Evolutionary conservation across 2,113 vertebrate genomes (phyloP).

Genomic region (Narcine bancroftii): DNA sequence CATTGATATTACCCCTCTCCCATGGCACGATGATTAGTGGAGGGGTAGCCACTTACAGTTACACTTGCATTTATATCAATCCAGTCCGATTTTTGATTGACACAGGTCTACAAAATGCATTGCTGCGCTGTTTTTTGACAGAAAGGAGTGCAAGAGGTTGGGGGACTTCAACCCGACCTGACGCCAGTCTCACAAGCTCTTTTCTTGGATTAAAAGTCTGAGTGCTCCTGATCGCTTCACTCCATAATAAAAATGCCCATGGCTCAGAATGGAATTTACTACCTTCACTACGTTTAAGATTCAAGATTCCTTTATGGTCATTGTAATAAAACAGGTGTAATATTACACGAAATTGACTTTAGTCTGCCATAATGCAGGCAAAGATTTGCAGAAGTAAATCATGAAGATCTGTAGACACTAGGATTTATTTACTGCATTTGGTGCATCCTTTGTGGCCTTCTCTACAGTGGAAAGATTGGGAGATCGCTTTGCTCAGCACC

Average conservation of each 20-base stretch:
- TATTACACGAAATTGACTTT: no score
- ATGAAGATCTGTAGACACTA: no score
- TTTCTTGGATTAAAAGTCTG: not conserved
- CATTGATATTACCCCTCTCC: not conserved
- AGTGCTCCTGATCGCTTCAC: not conserved
- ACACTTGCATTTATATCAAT: not conserved
- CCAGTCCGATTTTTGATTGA: not conserved
- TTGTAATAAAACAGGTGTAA: no score
- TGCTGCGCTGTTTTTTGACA: not conserved
- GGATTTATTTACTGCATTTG: no score
- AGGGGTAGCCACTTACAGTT: not conserved
- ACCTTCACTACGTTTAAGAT: not conserved
- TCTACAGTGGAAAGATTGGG: no score
- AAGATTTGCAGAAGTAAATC: no score
- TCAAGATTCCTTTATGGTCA: no score
- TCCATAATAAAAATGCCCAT: not conserved
- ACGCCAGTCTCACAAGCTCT: not conserved
- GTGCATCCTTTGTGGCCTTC: no score
- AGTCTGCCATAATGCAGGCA: no score
- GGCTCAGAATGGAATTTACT: not conserved
- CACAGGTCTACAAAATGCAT: not conserved
- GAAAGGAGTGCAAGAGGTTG: not conserved
- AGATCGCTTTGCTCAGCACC: no score
- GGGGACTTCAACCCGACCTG: not conserved
- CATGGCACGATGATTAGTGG: not conserved